Evolutionary conservation across 2,888 invertebrate species (phyloP).

Genomic region (Orthosia gothica): DNA sequence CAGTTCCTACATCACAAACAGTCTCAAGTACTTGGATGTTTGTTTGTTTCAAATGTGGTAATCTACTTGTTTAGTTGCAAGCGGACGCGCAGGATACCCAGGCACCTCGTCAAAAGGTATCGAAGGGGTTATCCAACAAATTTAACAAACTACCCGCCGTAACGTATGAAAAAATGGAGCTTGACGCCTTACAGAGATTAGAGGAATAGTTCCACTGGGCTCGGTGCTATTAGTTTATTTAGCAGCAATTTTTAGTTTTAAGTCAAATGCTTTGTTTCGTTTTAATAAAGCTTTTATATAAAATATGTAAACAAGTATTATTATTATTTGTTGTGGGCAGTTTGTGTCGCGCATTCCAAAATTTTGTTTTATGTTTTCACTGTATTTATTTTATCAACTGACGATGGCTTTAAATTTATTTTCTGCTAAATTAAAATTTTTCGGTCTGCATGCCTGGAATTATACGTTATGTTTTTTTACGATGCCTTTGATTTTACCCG

Average conservation of each 20-base stretch:
- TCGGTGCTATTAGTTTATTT: conserved; percentile 30
- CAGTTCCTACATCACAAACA: conserved; percentile 39
- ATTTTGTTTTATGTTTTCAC: conserved; percentile 1
- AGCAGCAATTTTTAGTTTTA: conserved; percentile 10
- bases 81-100: conserved; percentile 58
- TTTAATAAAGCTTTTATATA: conserved; percentile 41
- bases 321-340: conserved; percentile 2
- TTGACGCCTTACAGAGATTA: conserved; percentile 56
- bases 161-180: conserved; percentile 23
- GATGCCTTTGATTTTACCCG: conserved; percentile 46
- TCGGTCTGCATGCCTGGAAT: conserved; percentile 41
- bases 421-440: background rate
- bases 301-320: conserved; percentile 18
- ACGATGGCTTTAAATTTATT: background rate
- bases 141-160: conserved; percentile 38
- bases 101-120: conserved; percentile 71
- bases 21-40: conserved; percentile 35
- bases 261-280: conserved; percentile 29
- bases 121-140: conserved; percentile 35
- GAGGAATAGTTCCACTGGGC: conserved; percentile 54
- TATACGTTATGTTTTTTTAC: conserved; percentile 44
- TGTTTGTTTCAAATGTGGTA: conserved; percentile 57
- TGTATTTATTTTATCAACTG: conserved; percentile 11
- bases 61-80: conserved; percentile 73
- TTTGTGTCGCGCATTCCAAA: conserved; percentile 11